Conservation (phyloP, 2,797 vertebrate species). For the Gymnothorax javanicus region DNA sequence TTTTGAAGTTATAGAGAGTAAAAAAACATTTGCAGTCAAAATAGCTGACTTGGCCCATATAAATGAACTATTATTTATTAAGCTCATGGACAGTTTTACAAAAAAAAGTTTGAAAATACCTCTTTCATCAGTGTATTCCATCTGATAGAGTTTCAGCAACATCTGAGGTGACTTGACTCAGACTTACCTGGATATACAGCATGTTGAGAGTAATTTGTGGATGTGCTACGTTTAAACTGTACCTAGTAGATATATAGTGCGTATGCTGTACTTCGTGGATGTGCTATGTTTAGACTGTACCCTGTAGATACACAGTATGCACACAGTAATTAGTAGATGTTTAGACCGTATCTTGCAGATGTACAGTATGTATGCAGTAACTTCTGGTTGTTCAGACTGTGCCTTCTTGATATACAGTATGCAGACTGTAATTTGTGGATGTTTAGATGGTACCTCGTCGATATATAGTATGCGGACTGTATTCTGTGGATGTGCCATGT, state of each 20-base stretch:
- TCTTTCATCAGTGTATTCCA: no score
- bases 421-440: background rate
- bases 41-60: no score
- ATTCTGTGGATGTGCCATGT: background rate
- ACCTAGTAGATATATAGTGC: conserved; percentile 71
- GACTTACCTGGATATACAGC: background rate
- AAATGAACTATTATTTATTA: no score
- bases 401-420: background rate
- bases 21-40: no score
- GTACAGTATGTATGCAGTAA: background rate
- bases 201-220: conserved; percentile 70
- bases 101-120: no score
- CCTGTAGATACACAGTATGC: background rate
- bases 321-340: background rate
- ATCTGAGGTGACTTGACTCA: no score
- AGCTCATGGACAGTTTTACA: no score
- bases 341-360: background rate
- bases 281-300: background rate
- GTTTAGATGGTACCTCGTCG: background rate
- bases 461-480: background rate
- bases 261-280: background rate
- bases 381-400: background rate
- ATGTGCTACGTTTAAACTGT: conserved; percentile 14
- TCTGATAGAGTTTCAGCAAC: no score
- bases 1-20: no score